Percentiles rank a stretch among this genome's conserved stretches.
phyloP scores from a whole-genome alignment of 2,113 vertebrate species.

The Cardinalis cardinalis region DNA sequence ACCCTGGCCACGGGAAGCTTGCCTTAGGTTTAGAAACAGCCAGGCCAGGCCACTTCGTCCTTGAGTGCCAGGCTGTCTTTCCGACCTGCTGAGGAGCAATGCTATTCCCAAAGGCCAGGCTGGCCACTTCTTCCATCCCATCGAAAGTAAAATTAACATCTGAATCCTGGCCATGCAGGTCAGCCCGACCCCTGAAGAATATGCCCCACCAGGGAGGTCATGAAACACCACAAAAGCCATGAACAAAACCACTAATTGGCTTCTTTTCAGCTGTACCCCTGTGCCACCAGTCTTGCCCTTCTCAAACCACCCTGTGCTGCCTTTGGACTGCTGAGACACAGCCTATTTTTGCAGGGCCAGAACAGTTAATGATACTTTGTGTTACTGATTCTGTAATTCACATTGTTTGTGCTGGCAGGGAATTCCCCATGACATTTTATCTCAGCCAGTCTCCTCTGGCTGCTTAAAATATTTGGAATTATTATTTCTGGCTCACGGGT shows the following conservation, averaged over 20 bases:
- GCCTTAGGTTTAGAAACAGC: not conserved
- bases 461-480: constrained; percentile 59
- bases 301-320: not conserved
- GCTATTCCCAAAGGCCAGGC: not conserved
- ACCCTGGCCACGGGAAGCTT: not conserved
- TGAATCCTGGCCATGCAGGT: not conserved
- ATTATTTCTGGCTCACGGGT: not conserved
- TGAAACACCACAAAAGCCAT: not conserved
- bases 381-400: constrained; percentile 60
- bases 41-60: not conserved
- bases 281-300: not conserved
- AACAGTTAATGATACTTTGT: constrained; percentile 31
- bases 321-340: not conserved
- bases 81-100: not conserved
- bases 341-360: constrained; percentile 28
- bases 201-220: not conserved
- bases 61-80: not conserved
- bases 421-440: constrained; percentile 22
- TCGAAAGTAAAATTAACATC: not conserved
- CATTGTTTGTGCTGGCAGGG: constrained; percentile 51
- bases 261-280: not conserved
- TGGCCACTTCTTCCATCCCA: not conserved
- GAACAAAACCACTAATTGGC: constrained; percentile 20
- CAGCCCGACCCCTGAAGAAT: not conserved
- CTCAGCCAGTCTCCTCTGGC: constrained; percentile 38